Evolutionary conservation across 1,140 invertebrate genomes (phyloP).

Genomic region (Calosoma granatense): DNA sequence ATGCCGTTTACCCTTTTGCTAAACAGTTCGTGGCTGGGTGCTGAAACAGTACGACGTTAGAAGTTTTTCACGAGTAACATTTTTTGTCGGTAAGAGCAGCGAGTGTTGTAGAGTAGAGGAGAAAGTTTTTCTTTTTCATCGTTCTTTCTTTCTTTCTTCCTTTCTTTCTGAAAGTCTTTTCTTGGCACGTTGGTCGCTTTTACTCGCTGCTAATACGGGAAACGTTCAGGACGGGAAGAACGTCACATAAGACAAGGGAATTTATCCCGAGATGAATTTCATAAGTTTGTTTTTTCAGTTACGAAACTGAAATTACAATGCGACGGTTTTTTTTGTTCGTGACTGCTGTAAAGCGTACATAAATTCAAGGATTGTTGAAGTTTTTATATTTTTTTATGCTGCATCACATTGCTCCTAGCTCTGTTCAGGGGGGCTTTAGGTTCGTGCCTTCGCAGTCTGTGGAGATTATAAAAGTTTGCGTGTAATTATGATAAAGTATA

Average conservation of each 20-base stretch:
- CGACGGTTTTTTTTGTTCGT: not conserved
- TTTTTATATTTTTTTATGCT: slow-evolving; percentile 1
- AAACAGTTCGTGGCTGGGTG: no score
- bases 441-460: not conserved
- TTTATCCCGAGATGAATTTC: slow-evolving; percentile 1
- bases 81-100: not conserved
- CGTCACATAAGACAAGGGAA: slow-evolving; percentile 1
- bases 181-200: slow-evolving; percentile 6
- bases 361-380: slow-evolving; percentile 1
- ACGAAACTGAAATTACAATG: slow-evolving; percentile 6
- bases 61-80: not conserved
- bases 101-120: slow-evolving; percentile 4
- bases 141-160: no score
- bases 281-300: slow-evolving; percentile 9
- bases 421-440: no score
- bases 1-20: no score
- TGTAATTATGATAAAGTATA: not conserved
- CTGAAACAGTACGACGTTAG: no score
- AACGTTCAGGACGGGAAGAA: not conserved
- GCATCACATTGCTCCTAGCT: not conserved
- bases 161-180: slow-evolving; percentile 5
- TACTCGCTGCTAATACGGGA: slow-evolving; percentile 2
- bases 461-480: not conserved
- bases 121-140: no score
- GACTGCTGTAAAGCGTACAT: not conserved